Evolutionary conservation across 2,797 vertebrate species (phyloP), one percentile per base, ranked within the genome.

Genomic region (Lerista edwardsae): DNA sequence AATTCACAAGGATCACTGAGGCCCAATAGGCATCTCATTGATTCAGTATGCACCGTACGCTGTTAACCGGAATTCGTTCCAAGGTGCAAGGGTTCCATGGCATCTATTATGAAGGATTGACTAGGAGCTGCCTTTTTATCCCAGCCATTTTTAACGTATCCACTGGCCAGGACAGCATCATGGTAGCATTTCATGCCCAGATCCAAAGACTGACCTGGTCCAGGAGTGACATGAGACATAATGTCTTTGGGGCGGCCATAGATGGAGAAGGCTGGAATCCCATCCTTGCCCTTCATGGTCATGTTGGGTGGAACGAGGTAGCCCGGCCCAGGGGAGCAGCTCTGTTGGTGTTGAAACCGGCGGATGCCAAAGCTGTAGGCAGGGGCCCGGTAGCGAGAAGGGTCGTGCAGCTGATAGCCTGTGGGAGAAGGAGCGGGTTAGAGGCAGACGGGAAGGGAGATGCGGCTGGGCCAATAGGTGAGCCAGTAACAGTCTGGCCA

Each of bases 281-380:
- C 93, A 0, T 94, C 95, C 2, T 17, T 86, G 59, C 98, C 98
- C 12, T 6, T 82, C 86, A 90, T 92, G 7, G 97, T 98, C 90
- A 97, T 92, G 89, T 96, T 94, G 1, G 97, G 86, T 0, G 97
- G 97, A 34, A 98, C 90, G 47, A 97, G 90, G 92, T 98, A 96
- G 14, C 83, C 93, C 0, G 98, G 98, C 8, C 98, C 98, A 0
- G 98, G 98, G 3, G 97, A 97, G 81, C 84, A 91, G 10, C 91
- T 84, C 0, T 62, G 55, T 0, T 21, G 86, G 25, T 57, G 36
- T 27, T 82, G 73, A 29, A 92, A 82, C 14, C 93, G 93, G 3
- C 96, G 96, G 4, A 29, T 90, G 47, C 98, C 98, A 55, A 98
- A 97, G 89, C 97, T 97, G 92, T 94, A 98, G 7, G 96, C 94